These are phyloP conservation scores for Eciton burchellii DNA, from an alignment of 1,140 invertebrate genomes.

Conservation along the genomic window DNA sequence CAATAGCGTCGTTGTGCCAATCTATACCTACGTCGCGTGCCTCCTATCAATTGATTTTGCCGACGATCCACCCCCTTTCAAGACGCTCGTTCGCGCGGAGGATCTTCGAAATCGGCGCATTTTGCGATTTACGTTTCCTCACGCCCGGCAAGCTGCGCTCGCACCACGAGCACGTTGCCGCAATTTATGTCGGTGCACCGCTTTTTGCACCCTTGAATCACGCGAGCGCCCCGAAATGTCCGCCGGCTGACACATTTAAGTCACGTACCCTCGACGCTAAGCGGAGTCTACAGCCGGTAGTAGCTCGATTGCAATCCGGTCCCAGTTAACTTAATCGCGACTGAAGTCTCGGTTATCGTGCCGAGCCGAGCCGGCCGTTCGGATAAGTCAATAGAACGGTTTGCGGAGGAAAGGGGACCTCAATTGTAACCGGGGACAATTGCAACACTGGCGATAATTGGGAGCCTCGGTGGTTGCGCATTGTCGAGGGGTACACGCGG, in stretches of 20 bases:
- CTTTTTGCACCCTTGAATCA: constrained; percentile 56
- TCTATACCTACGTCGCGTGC: background rate
- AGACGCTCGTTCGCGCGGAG: background rate
- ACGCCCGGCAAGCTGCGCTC: constrained; percentile 24
- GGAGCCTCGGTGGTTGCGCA: constrained; percentile 26
- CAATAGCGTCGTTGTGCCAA: background rate
- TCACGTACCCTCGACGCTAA: constrained; percentile 52
- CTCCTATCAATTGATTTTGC: constrained; percentile 10
- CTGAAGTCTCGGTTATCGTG: constrained; percentile 56
- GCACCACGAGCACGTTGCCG: constrained; percentile 30
- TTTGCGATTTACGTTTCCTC: constrained; percentile 45
- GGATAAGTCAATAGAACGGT: constrained; percentile 57
- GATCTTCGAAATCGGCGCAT: constrained; percentile 32
- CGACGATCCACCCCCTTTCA: background rate
- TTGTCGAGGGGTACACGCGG: constrained; percentile 5
- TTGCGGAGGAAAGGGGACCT: constrained; percentile 10
- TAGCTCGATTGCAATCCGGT: constrained; percentile 43
- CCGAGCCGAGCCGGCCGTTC: constrained; percentile 27
- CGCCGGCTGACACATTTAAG: constrained; percentile 57
- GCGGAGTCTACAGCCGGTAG: constrained; percentile 35
- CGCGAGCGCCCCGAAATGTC: constrained; percentile 31
- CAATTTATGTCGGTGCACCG: constrained; percentile 37
- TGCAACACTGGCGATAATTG: constrained; percentile 53
- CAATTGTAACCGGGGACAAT: constrained; percentile 55
- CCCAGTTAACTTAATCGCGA: constrained; percentile 54